These are phyloP conservation scores for Oreotragus oreotragus DNA, from an alignment of 2,113 vertebrate genomes.

Conservation along the genomic window DNA sequence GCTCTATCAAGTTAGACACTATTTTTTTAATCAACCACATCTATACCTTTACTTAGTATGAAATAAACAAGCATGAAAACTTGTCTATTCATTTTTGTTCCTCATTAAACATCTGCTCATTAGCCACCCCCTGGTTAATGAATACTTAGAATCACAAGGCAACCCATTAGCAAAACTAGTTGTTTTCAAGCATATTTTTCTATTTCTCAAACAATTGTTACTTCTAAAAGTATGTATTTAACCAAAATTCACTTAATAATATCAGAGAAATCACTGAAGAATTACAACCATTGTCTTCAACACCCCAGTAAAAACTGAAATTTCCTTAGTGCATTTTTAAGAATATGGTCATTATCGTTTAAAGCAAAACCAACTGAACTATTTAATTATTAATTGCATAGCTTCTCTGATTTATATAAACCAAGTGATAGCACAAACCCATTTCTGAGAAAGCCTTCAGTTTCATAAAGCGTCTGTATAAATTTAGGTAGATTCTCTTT, in stretches of 20 bases:
- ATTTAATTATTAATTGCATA: background rate
- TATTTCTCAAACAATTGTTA: background rate
- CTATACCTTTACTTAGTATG: background rate
- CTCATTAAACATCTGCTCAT: constrained; percentile 66
- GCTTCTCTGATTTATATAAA: background rate
- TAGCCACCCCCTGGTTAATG: constrained; percentile 62
- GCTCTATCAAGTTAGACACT: background rate
- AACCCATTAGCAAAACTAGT: constrained; percentile 46
- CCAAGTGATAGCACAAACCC: background rate
- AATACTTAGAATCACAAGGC: constrained; percentile 49
- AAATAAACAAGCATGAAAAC: constrained; percentile 36
- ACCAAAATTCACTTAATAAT: background rate
- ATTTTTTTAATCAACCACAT: background rate
- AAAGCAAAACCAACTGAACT: background rate
- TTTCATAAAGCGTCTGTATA: background rate
- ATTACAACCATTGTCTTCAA: background rate
- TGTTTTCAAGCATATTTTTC: constrained; percentile 40
- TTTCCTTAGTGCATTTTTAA: background rate
- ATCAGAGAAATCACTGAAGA: background rate
- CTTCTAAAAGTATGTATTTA: background rate
- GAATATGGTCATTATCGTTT: background rate
- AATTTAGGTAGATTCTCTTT: background rate
- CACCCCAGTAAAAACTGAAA: background rate
- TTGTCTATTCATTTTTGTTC: constrained; percentile 25
- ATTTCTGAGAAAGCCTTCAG: background rate